Base-by-base conservation (phyloP, 2,888 invertebrate genomes). In the Leucophenga maculata region DNA sequence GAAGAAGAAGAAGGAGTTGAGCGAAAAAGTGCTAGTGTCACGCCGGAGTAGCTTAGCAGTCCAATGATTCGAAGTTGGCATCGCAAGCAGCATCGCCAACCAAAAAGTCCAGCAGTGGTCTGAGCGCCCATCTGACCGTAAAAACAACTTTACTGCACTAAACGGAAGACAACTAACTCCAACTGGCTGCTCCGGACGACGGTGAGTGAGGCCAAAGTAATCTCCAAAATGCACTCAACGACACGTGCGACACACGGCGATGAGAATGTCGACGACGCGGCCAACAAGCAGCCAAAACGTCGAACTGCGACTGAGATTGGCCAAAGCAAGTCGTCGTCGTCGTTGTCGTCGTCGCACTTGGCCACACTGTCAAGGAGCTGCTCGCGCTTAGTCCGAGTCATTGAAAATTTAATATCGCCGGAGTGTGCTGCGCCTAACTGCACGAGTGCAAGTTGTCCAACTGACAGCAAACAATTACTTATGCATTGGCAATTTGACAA, bases 401-500 rank as follows among this genome's bases (percentile, higher is more conserved):
- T 50, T 50, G 60, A 39, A 50, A 65, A 65, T 65, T 65, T 65
- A 65, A 65, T 65, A n/a, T 65, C 20, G 50, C 32, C 20, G n/a
- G 46, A 65, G 48, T 65, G 65, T 31, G 57, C 6, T 60, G 39
- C 9, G 60, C 39, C 60, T 60, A 55, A 26, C 55, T 57, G 13
- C 16, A 52, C 9, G 31, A 32, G 39, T 54, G 32, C 11, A 60
- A 62, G 60, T 44, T 39, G 54, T 31, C 60, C 60, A 62, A 59
- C 22, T 67, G 59, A 1, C 59, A 44, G 32, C 44, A 22, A 18
- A 59, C 52, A 50, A 44, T 46, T 39, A 68, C 22, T 65, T 65
- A 54, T 65, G 18, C 66, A 66, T 66, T 66, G 66, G 66, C 66
- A 68, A 52, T 60, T 68, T 68, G 68, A 68, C 68, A 68, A 50